Percentiles rank a stretch among this genome's conserved stretches.
Evolutionary conservation across 2,888 invertebrate genomes (phyloP).

Genomic region (Phanerotoma sp.): DNA sequence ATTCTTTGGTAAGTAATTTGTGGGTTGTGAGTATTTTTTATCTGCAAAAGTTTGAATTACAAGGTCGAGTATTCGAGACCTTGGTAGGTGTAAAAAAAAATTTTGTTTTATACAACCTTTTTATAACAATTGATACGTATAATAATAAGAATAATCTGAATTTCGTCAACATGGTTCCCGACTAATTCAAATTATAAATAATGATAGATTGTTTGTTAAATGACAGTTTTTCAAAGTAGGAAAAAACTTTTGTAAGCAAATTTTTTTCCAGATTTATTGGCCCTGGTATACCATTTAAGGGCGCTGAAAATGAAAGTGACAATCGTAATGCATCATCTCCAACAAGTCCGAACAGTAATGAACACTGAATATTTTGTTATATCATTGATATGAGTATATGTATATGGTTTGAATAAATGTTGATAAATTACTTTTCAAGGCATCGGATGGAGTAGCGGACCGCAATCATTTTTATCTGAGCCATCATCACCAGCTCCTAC

Average conservation of each 20-base stretch:
- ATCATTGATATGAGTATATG: not conserved
- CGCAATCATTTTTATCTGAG: slow-evolving; percentile 80
- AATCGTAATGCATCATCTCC: slow-evolving; percentile 50
- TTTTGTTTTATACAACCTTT: too few species aligned
- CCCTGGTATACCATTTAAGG: slow-evolving; percentile 47
- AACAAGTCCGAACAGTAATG: slow-evolving; percentile 54
- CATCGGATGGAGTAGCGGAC: slow-evolving; percentile 72
- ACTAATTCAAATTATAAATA: too few species aligned
- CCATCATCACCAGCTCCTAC: slow-evolving; percentile 76
- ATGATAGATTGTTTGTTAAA: not conserved
- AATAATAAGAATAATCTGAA: too few species aligned
- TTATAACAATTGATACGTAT: too few species aligned
- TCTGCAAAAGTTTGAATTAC: too few species aligned
- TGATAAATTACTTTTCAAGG: slow-evolving; percentile 55
- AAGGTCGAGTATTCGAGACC: too few species aligned
- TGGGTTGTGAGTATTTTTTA: too few species aligned
- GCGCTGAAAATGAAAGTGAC: slow-evolving; percentile 46
- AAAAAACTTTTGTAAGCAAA: not conserved
- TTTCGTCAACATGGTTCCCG: too few species aligned
- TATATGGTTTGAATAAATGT: not conserved
- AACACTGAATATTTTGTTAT: slow-evolving; percentile 4
- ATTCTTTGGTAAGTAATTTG: too few species aligned
- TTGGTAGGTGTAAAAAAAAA: too few species aligned
- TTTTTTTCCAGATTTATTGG: slow-evolving; percentile 44
- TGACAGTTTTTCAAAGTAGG: not conserved